Conservation (phyloP, 2,797 vertebrate species). For the Trachops cirrhosus region DNA sequence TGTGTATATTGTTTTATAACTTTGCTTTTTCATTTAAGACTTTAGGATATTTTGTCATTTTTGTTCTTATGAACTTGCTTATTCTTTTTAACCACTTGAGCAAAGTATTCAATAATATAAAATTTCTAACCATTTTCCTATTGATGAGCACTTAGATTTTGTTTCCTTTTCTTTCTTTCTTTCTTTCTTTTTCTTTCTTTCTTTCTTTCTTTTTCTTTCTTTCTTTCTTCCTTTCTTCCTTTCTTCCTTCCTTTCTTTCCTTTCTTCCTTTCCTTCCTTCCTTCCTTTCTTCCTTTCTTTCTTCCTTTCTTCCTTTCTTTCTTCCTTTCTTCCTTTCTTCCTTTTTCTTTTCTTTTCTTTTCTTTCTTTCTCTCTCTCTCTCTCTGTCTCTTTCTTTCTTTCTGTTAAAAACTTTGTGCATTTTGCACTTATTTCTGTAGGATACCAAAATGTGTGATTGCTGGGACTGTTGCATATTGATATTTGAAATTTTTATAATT, state of each 20-base stretch:
- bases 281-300: no score
- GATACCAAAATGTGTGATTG: background rate
- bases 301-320: no score
- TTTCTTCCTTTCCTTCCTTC: no score
- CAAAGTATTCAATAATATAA: background rate
- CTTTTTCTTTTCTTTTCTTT: no score
- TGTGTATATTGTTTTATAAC: background rate
- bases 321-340: no score
- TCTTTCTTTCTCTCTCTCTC: no score
- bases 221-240: no score
- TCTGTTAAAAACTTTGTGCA: background rate
- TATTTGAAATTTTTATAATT: constrained; percentile 12
- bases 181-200: no score
- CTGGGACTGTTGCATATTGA: background rate
- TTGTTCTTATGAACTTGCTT: background rate
- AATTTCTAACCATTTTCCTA: constrained; percentile 4
- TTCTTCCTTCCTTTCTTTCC: no score
- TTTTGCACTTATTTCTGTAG: background rate
- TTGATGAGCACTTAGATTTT: background rate
- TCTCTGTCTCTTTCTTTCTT: background rate
- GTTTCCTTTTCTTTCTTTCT: background rate
- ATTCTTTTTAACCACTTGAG: constrained; percentile 24
- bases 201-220: no score
- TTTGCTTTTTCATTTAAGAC: constrained; percentile 14
- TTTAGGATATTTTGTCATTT: background rate